These are phyloP conservation scores for Archivesica marissinica DNA, from an alignment of 1,140 invertebrate species.

Conservation along the genomic window DNA sequence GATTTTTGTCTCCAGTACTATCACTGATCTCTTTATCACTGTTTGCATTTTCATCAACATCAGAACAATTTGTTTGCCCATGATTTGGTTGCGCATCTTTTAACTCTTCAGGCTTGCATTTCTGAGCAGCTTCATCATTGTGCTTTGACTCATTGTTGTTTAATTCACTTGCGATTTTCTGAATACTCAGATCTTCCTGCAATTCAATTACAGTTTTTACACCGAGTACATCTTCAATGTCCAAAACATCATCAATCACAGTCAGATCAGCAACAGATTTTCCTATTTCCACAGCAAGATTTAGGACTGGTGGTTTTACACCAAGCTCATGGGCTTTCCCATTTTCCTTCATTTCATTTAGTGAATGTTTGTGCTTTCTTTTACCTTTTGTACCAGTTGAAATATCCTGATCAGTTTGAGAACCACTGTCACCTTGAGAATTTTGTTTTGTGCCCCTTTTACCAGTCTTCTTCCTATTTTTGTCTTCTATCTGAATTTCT, in stretches of 20 bases:
- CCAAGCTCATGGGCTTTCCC: neutral
- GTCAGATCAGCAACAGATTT: neutral
- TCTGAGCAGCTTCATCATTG: constrained; percentile 70
- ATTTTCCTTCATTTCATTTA: too few species aligned
- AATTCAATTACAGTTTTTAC: constrained; percentile 70
- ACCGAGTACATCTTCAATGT: constrained; percentile 12
- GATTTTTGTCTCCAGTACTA: neutral
- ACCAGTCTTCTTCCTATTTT: too few species aligned
- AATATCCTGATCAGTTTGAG: neutral
- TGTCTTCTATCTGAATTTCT: too few species aligned
- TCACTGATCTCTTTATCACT: neutral
- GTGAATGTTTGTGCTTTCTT: neutral
- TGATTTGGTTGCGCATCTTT: constrained; percentile 24
- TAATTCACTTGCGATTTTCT: constrained; percentile 68
- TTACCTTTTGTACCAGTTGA: too few species aligned
- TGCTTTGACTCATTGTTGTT: too few species aligned
- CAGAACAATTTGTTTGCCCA: constrained; percentile 3
- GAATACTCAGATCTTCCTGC: constrained; percentile 18
- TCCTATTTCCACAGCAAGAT: neutral
- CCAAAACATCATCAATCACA: neutral
- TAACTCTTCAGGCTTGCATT: neutral
- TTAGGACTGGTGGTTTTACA: neutral
- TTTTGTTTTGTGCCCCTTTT: too few species aligned
- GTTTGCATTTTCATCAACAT: neutral
- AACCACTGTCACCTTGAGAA: neutral